Conservation (phyloP, 2,888 invertebrate species). For the Orthosia cruda region DNA sequence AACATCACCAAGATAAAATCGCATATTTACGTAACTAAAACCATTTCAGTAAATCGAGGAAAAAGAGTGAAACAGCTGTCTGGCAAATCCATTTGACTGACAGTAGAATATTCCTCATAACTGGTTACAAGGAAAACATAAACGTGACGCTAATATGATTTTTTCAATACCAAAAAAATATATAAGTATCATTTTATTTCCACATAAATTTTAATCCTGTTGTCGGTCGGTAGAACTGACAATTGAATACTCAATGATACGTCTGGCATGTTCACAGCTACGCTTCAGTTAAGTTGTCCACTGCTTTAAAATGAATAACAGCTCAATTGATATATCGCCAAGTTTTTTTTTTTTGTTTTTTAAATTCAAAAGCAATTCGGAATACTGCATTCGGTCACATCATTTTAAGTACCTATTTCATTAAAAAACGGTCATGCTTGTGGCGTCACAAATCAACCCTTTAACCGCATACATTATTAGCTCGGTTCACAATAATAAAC, state of each 20-base stretch:
- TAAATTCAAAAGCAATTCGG: not conserved
- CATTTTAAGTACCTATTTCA: not conserved
- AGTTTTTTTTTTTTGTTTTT: too few species aligned
- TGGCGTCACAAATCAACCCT: not conserved
- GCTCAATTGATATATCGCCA: not conserved
- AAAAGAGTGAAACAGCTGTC: too few species aligned
- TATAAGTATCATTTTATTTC: too few species aligned
- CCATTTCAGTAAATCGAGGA: too few species aligned
- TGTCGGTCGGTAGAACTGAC: slow-evolving; percentile 4
- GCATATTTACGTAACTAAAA: too few species aligned
- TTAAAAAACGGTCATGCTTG: not conserved
- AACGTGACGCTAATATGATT: too few species aligned
- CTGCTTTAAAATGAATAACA: not conserved
- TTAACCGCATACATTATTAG: slow-evolving; percentile 3
- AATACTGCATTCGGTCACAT: not conserved
- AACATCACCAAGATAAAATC: too few species aligned
- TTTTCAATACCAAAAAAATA: too few species aligned
- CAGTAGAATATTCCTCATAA: too few species aligned
- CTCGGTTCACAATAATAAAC: too few species aligned
- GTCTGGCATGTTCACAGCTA: not conserved
- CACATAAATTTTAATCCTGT: not conserved
- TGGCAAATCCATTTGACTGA: too few species aligned
- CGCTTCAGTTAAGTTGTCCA: not conserved
- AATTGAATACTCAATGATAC: slow-evolving; percentile 9
- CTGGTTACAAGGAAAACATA: too few species aligned